Percentiles rank a stretch among this genome's conserved stretches.
phyloP scores from a whole-genome alignment of 2,797 vertebrate genomes.

The Micrastur ruficollis region DNA sequence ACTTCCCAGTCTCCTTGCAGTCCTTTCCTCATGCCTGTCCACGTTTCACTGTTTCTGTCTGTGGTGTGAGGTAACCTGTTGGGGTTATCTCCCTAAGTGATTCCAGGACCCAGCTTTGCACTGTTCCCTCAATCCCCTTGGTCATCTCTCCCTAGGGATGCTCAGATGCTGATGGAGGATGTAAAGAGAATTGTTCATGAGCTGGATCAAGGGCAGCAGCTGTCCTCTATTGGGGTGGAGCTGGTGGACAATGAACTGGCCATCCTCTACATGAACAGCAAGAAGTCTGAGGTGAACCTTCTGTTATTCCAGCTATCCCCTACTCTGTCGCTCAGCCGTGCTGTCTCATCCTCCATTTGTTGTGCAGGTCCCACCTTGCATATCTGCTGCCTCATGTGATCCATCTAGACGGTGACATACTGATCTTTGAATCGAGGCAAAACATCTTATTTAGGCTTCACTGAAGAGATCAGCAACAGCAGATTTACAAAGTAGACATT shows the following conservation, averaged over 20 bases:
- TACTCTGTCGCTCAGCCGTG: background rate
- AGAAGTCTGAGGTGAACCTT: conserved; percentile 90
- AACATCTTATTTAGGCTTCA: background rate
- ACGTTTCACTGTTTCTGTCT: background rate
- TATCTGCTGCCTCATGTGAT: background rate
- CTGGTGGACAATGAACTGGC: conserved; percentile 95
- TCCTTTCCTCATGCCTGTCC: background rate
- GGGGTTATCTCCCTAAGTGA: background rate
- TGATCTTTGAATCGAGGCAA: background rate
- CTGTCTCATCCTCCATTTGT: conserved; percentile 18
- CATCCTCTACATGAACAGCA: conserved; percentile 99
- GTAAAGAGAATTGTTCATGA: conserved; percentile 93
- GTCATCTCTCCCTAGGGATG: conserved; percentile 81
- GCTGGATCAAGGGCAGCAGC: conserved; percentile 93
- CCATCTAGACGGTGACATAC: background rate
- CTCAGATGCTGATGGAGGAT: conserved; percentile 98
- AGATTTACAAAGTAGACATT: background rate
- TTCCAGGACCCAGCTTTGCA: background rate
- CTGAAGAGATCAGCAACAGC: background rate
- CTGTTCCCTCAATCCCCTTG: background rate
- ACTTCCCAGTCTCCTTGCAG: background rate
- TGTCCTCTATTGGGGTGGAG: conserved; percentile 93
- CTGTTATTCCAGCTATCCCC: background rate
- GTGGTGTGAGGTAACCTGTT: fast-evolving
- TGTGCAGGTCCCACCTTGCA: background rate